A percentile compares a stretch with the other conserved stretches of the same genome.
Evolutionary conservation across 2,888 invertebrate genomes (phyloP).

Genomic region (Gerris lacustris): DNA sequence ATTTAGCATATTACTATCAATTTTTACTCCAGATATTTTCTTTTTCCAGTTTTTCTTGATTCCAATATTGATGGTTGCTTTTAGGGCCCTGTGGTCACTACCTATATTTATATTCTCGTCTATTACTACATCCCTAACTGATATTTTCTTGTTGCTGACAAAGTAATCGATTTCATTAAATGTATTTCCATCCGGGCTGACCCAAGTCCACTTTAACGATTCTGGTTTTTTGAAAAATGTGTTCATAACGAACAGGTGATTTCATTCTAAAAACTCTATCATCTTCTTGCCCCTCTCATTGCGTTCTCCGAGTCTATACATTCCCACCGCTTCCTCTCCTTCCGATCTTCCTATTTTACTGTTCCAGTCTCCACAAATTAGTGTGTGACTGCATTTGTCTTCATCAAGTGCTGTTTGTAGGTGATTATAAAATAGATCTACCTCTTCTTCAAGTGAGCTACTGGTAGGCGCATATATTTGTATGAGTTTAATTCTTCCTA

Average conservation of each 20-base stretch:
- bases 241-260: neutral
- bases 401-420: constrained; percentile 1
- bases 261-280: constrained; percentile 1
- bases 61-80: neutral
- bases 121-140: neutral
- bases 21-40: neutral
- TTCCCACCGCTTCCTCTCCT: neutral
- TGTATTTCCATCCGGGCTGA: neutral
- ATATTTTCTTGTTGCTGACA: neutral
- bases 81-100: neutral
- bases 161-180: neutral
- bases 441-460: neutral
- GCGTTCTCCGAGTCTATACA: neutral
- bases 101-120: neutral
- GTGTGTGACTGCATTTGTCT: constrained; percentile 5
- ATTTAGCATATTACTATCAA: neutral
- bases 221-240: neutral
- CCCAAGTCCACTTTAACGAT: neutral
- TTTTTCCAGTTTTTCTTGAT: neutral
- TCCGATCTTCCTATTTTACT: neutral
- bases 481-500: neutral
- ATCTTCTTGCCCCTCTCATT: neutral
- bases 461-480: constrained; percentile 1
- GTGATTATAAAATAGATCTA: neutral
- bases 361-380: neutral